These are phyloP conservation scores for Lottia gigantea DNA, from an alignment of 2,888 invertebrate species.

Conservation along the genomic window DNA sequence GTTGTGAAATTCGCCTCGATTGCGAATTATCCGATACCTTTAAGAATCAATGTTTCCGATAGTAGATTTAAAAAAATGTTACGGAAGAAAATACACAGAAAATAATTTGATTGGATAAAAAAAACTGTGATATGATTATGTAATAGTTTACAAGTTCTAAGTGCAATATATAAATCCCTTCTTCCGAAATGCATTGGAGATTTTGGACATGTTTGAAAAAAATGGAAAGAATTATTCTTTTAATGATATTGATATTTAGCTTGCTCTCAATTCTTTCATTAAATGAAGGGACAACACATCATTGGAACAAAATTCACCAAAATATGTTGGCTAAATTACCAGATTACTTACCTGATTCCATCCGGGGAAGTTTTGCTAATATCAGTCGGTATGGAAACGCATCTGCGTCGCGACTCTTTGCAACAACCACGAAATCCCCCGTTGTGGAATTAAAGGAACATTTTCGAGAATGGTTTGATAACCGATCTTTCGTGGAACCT, in stretches of 20 bases:
- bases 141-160: no score
- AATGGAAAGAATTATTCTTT: no score
- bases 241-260: neutral
- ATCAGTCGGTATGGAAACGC: neutral
- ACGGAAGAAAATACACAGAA: no score
- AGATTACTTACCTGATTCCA: neutral
- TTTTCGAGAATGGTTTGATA: constrained; percentile 8
- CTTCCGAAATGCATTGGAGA: no score
- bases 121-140: no score
- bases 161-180: no score
- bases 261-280: neutral
- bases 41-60: no score
- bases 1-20: no score
- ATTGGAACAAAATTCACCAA: neutral
- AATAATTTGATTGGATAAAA: no score
- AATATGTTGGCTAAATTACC: neutral
- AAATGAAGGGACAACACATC: neutral
- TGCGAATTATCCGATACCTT: no score
- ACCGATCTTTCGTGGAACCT: neutral
- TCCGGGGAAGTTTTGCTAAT: neutral
- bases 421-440: neutral
- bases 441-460: neutral
- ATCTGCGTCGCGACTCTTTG: neutral
- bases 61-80: no score
- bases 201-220: no score